phyloP scores from a whole-genome alignment of 2,888 invertebrate species.

The Tenthredo distinguenda region DNA sequence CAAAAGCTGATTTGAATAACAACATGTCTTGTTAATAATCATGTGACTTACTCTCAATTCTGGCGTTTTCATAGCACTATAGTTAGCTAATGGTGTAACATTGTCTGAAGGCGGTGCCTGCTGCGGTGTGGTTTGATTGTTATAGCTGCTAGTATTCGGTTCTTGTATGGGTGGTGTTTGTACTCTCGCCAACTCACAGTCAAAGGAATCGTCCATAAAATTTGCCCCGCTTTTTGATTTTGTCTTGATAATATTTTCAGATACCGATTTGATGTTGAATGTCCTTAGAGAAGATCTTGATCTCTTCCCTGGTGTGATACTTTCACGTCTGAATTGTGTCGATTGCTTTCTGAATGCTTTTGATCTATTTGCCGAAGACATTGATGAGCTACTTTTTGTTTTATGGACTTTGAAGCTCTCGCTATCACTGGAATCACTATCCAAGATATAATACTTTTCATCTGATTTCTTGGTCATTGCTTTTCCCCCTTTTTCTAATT shows the following conservation, averaged over 20 bases:
- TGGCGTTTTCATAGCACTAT: conserved; percentile 79
- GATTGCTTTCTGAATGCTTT: conserved; percentile 8
- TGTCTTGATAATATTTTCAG: conserved; percentile 57
- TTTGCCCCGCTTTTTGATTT: background rate
- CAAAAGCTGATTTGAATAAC: conserved; percentile 24
- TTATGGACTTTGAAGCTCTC: background rate
- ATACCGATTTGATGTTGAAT: conserved; percentile 63
- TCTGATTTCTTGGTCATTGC: background rate
- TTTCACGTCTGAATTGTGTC: background rate
- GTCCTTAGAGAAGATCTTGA: conserved; percentile 52
- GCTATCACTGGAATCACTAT: conserved; percentile 28
- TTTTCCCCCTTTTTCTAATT: background rate
- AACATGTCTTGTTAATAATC: conserved; percentile 37
- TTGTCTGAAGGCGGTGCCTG: conserved; percentile 62
- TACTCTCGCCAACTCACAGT: conserved; percentile 4
- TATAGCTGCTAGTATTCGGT: background rate
- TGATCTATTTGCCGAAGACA: background rate
- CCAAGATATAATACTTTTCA: background rate
- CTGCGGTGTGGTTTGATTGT: conserved; percentile 35
- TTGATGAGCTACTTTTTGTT: background rate
- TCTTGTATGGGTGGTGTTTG: conserved; percentile 20
- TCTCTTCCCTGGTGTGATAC: background rate
- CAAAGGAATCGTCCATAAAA: background rate
- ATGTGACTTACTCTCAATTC: conserved; percentile 77
- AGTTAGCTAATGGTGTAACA: conserved; percentile 80